A percentile compares a stretch with the other conserved stretches of the same genome.
Conservation (phyloP, 1,140 invertebrate genomes). For the Drosophila nigromelanica region DNA sequence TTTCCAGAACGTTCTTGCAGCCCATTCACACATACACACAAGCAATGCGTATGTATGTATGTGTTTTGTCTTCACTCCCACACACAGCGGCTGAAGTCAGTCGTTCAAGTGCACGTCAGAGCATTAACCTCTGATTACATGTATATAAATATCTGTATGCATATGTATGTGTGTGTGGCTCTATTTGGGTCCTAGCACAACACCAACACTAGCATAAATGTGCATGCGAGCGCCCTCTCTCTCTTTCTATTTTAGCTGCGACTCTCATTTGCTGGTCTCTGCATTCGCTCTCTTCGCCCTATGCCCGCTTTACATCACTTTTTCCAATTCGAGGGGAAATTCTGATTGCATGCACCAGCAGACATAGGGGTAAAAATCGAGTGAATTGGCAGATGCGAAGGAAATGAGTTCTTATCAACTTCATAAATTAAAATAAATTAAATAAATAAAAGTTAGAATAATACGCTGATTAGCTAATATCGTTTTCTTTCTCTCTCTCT, state of each 20-base stretch:
- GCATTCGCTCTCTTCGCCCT: constrained; percentile 6
- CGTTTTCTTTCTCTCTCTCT: neutral
- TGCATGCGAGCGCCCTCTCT: constrained; percentile 3
- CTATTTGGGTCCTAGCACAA: constrained; percentile 68
- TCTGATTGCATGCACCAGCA: constrained; percentile 38
- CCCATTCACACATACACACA: constrained; percentile 8
- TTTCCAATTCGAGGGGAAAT: constrained; percentile 68
- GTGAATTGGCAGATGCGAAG: constrained; percentile 20
- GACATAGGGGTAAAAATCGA: constrained; percentile 25
- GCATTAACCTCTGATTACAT: constrained; percentile 70
- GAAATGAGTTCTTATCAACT: constrained; percentile 1
- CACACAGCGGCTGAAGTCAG: constrained; percentile 61
- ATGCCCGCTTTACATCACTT: constrained; percentile 11
- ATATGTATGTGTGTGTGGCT: constrained; percentile 15
- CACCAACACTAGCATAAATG: constrained; percentile 41
- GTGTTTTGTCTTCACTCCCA: constrained; percentile 15
- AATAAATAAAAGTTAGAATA: neutral
- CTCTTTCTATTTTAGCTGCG: constrained; percentile 1
- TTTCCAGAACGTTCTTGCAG: constrained; percentile 58
- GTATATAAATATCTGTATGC: neutral
- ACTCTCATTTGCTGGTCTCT: neutral
- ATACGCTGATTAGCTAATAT: neutral
- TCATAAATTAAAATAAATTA: constrained; percentile 3
- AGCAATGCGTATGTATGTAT: neutral
- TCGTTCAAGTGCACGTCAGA: constrained; percentile 83